Conservation (phyloP, 2,113 vertebrate genomes). For the Amia ocellicauda region DNA sequence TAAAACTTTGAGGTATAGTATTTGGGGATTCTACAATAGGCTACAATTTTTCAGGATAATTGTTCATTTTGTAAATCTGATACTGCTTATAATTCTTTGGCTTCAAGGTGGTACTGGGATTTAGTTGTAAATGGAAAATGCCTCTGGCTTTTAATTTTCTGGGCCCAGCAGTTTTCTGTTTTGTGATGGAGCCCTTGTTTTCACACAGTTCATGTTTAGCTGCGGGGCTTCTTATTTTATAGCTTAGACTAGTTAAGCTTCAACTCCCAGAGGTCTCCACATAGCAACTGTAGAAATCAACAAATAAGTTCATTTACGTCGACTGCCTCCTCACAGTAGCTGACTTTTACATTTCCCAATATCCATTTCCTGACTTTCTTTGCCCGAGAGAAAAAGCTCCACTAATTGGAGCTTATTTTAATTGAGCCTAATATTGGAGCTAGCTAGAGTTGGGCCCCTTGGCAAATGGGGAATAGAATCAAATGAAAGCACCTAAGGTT, state of each 20-base stretch:
- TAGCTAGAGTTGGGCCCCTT: slow-evolving; percentile 80
- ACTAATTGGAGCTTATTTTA: slow-evolving; percentile 98
- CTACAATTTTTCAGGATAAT: slow-evolving; percentile 92
- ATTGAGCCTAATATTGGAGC: slow-evolving; percentile 99
- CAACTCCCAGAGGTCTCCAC: slow-evolving; percentile 85
- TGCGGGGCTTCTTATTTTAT: slow-evolving; percentile 84
- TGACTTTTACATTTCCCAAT: slow-evolving; percentile 84
- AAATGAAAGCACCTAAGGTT: slow-evolving; percentile 82
- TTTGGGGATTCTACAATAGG: slow-evolving; percentile 66
- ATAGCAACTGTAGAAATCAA: slow-evolving; percentile 88
- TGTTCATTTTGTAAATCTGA: slow-evolving; percentile 99
- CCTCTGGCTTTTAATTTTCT: slow-evolving; percentile 90
- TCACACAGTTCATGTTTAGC: slow-evolving; percentile 88
- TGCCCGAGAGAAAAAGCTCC: slow-evolving; percentile 83
- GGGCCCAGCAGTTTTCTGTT: slow-evolving; percentile 86
- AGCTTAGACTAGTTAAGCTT: slow-evolving; percentile 89
- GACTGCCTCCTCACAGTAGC: slow-evolving; percentile 81
- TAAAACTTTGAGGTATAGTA: slow-evolving; percentile 35
- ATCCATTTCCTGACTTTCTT: slow-evolving; percentile 84
- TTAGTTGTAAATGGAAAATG: slow-evolving; percentile 89
- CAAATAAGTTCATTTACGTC: slow-evolving; percentile 89
- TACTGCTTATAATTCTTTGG: slow-evolving; percentile 97
- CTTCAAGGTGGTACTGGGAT: slow-evolving; percentile 92
- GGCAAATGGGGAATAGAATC: slow-evolving; percentile 78
- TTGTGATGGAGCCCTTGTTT: slow-evolving; percentile 87